A percentile compares a stretch with the other conserved stretches of the same genome.
These are phyloP conservation scores for Melanotaenia duboulayi DNA, from an alignment of 2,113 vertebrate species.

Conservation along the genomic window DNA sequence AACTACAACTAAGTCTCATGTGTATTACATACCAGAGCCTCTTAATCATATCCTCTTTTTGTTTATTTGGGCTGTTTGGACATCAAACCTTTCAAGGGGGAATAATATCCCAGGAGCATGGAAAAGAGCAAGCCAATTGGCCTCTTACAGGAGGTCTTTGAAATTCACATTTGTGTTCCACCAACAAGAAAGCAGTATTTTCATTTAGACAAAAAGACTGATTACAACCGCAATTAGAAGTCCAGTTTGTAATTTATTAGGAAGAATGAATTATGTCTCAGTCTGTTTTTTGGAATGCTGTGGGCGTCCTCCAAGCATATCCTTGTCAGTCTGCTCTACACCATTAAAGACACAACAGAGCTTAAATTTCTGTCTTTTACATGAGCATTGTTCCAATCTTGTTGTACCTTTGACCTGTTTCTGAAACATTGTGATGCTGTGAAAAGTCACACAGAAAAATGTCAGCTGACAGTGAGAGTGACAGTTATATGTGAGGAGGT, in stretches of 20 bases:
- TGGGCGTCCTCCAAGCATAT: constrained; percentile 33
- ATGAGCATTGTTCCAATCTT: constrained; percentile 26
- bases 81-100: constrained; percentile 69
- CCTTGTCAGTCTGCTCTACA: constrained; percentile 15
- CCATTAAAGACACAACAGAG: constrained; percentile 43
- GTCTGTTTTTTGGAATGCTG: constrained; percentile 42
- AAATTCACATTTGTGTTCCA: constrained; percentile 55
- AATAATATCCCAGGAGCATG: constrained; percentile 69
- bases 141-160: constrained; percentile 57
- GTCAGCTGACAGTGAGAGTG: constrained; percentile 66
- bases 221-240: constrained; percentile 57
- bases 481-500: constrained; percentile 78
- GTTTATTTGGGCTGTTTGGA: constrained; percentile 73
- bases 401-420: constrained; percentile 36
- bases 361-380: constrained; percentile 18
- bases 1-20: constrained; percentile 51
- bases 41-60: constrained; percentile 70
- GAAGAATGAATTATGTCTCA: constrained; percentile 53
- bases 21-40: constrained; percentile 59
- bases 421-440: constrained; percentile 38
- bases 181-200: constrained; percentile 59
- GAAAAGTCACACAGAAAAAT: constrained; percentile 47
- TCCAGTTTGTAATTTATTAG: constrained; percentile 27
- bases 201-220: constrained; percentile 60
- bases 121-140: constrained; percentile 53